Base-by-base conservation (phyloP, 2,113 vertebrate species). In the Petrocephalus zakoni region DNA sequence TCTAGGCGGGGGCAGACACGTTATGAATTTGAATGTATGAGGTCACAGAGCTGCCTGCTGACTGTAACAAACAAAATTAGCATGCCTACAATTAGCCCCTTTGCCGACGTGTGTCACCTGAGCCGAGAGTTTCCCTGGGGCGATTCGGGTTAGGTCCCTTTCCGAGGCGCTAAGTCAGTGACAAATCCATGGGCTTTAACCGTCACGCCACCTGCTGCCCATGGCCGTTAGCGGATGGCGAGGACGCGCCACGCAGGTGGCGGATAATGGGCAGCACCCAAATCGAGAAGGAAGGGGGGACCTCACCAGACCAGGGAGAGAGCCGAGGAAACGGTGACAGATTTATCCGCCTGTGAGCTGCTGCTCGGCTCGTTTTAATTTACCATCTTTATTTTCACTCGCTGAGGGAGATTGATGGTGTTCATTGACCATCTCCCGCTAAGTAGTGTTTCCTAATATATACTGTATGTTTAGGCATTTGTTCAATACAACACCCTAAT, bases 41-140 rank as follows among this genome's bases (percentile, higher is more conserved):
- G 82, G 82, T 49, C 46, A 52, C 9, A 51, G 82, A 85, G 46
- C 82, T 51, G 82, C n/a, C 49, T 51, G 22, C 42, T 85, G 82
- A 51, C 46, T 85, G 82, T 85, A 52, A 85, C 82, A 51, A 85
- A 25, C 47, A 9, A 85, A 85, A 51, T 85, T 85, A 85, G 82
- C 46, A 52, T 25, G 47, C 82, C 13, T 83, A 83, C 81, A 47
- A 49, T 83, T 83, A 83, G 17, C 42, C 37, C 34, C 46, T 83
- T 49, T 46, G 37, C 37, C 10, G 17, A 46, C 21, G 75, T 42
- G 37, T 83, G 78, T 49, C 78, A 49, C 19, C 81, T 21, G 10
- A 13, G 81, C 81, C 11, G 81, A 83, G 10, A 49, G 42, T 49
- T 49, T 83, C 37, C 21, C 8, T n/a, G 81, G 81, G 37, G 21